Evolutionary conservation across 2,888 invertebrate genomes (phyloP).

Genomic region (Slavum lentiscoides): DNA sequence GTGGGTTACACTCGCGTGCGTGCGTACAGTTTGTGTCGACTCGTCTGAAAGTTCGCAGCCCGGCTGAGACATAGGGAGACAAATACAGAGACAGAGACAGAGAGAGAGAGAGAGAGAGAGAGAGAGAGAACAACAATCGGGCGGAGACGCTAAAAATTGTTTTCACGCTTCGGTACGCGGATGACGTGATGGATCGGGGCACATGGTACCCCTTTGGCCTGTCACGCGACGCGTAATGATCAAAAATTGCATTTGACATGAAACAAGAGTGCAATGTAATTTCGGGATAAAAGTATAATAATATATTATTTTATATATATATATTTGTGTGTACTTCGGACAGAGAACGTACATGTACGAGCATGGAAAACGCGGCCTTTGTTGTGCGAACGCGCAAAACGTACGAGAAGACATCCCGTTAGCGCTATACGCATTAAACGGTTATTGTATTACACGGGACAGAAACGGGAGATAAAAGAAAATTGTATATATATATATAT

Average conservation of each 20-base stretch:
- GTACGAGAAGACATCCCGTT: too few species aligned
- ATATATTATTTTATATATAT: neutral
- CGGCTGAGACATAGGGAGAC: too few species aligned
- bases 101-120: too few species aligned
- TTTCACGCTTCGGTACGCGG: conserved; percentile 38
- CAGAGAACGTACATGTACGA: neutral
- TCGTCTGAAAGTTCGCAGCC: neutral
- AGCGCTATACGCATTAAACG: too few species aligned
- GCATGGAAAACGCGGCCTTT: too few species aligned
- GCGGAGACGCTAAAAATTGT: conserved; percentile 24
- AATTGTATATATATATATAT: too few species aligned
- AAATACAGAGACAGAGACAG: too few species aligned
- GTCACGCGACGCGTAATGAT: conserved; percentile 43
- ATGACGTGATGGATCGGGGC: conserved; percentile 45
- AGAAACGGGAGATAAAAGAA: too few species aligned
- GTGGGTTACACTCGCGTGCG: too few species aligned
- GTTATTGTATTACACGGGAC: too few species aligned
- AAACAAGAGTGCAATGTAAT: conserved; percentile 47
- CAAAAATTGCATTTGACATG: conserved; percentile 48
- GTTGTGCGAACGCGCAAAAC: too few species aligned
- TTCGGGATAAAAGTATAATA: neutral
- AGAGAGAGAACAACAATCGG: neutral
- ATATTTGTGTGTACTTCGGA: neutral
- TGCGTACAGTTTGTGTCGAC: too few species aligned
- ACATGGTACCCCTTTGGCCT: conserved; percentile 35